Evolutionary conservation across 1,140 invertebrate species (phyloP).

Genomic region (Trachymyrmex cornetzi): DNA sequence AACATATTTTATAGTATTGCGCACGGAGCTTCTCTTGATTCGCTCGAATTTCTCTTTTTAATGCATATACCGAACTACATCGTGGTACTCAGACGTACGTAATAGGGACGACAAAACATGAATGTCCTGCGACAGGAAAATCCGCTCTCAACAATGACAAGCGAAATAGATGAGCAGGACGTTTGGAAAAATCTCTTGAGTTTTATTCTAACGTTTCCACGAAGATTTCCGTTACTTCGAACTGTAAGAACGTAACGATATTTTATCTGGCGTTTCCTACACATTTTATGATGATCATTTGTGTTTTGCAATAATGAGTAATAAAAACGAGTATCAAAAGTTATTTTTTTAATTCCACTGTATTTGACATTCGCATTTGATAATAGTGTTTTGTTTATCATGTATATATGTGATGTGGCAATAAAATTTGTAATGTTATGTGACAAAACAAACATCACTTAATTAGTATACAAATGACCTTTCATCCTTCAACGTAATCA

Average conservation of each 20-base stretch:
- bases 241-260: conserved; percentile 16
- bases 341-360: neutral
- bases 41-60: conserved; percentile 51
- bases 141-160: conserved; percentile 50
- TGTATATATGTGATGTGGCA: no score
- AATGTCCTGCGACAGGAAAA: conserved; percentile 50
- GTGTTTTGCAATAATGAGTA: neutral
- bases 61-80: conserved; percentile 40
- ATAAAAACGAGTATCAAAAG: neutral
- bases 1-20: conserved; percentile 26
- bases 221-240: conserved; percentile 9
- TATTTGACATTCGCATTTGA: conserved; percentile 12
- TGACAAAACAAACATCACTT: no score
- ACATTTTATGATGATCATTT: conserved; percentile 4
- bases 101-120: conserved; percentile 52
- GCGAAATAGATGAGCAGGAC: conserved; percentile 43
- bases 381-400: neutral
- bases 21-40: conserved; percentile 14
- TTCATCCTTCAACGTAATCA: no score
- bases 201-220: conserved; percentile 32
- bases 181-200: conserved; percentile 28
- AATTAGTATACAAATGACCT: no score
- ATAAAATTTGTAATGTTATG: no score
- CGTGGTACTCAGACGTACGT: conserved; percentile 44
- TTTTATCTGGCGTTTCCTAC: conserved; percentile 27